These are phyloP conservation scores for Casuarius casuarius DNA, from an alignment of 2,113 vertebrate genomes.

Conservation along the genomic window DNA sequence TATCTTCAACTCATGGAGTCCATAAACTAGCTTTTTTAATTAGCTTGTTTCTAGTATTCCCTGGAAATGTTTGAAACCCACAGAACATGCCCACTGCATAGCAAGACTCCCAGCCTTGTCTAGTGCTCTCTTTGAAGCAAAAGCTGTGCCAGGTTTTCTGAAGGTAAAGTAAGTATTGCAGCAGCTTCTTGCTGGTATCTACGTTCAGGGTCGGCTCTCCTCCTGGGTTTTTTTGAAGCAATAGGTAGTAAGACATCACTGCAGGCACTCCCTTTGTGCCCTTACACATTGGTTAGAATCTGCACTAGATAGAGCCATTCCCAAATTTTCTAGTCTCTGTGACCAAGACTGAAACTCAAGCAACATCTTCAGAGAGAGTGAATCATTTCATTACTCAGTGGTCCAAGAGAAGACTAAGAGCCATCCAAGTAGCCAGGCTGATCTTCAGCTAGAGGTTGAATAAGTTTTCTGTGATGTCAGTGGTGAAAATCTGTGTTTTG, in stretches of 20 bases:
- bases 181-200: too few species aligned
- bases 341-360: not conserved
- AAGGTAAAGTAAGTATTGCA: too few species aligned
- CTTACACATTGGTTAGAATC: not conserved
- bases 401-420: not conserved
- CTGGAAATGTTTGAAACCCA: not conserved
- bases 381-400: not conserved
- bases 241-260: too few species aligned
- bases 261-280: too few species aligned
- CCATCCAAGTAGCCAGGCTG: not conserved
- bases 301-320: not conserved
- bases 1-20: not conserved
- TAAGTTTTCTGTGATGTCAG: not conserved
- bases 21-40: not conserved
- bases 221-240: too few species aligned
- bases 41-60: not conserved
- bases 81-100: too few species aligned
- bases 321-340: not conserved
- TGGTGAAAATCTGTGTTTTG: not conserved
- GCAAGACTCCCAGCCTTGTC: too few species aligned
- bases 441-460: not conserved
- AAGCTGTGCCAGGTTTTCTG: too few species aligned
- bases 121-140: too few species aligned
- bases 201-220: too few species aligned
- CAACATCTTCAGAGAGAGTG: not conserved